Conservation (phyloP, 1,140 invertebrate genomes). For the Battus philenor region DNA sequence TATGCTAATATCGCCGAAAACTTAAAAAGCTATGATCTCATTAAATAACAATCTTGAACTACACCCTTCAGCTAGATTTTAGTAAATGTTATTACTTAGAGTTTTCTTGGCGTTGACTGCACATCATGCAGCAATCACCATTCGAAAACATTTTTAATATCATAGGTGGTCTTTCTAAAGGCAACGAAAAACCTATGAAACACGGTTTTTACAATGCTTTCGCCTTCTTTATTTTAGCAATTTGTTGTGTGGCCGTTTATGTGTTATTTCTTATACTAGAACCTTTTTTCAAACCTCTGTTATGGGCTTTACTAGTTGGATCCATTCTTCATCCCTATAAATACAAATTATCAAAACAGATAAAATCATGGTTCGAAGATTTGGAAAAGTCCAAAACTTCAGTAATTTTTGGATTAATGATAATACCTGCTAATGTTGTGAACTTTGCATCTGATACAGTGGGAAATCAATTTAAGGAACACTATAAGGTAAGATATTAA, state of each 20-base stretch:
- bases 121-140: conserved; percentile 62
- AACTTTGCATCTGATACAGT: conserved; percentile 84
- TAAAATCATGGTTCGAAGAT: conserved; percentile 84
- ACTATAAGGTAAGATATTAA: conserved; percentile 74
- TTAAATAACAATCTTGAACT: conserved; percentile 11
- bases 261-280: conserved; percentile 88
- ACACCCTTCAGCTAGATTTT: neutral
- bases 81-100: conserved; percentile 16
- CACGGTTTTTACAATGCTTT: conserved; percentile 91
- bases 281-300: conserved; percentile 93
- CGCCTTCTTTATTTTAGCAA: conserved; percentile 81
- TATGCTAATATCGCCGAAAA: conserved; percentile 7
- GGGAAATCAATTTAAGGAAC: conserved; percentile 78
- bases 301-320: conserved; percentile 95
- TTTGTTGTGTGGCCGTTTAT: conserved; percentile 82
- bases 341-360: conserved; percentile 80
- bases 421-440: conserved; percentile 84
- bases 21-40: conserved; percentile 13
- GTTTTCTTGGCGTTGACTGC: conserved; percentile 2
- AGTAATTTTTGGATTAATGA: conserved; percentile 81
- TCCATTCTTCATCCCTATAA: conserved; percentile 94
- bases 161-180: conserved; percentile 66
- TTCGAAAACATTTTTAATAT: conserved; percentile 72
- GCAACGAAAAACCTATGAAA: conserved; percentile 88
- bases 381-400: conserved; percentile 79